Percentiles rank a stretch among this genome's conserved stretches.
Conservation (phyloP, 92 coral and sea anemone species). For the Actinostola sp. region DNA sequence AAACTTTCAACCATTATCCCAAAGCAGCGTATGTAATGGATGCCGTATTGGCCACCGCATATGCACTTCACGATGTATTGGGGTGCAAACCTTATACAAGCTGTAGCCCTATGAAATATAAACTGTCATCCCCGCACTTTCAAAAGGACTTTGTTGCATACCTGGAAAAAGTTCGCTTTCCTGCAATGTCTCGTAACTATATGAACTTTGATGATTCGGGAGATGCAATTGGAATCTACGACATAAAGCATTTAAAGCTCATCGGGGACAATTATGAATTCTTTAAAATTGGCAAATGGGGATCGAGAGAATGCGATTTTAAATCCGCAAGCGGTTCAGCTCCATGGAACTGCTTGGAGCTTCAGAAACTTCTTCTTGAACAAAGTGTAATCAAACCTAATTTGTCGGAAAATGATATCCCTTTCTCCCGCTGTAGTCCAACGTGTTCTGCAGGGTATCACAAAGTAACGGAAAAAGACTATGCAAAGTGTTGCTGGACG, state of each 20-base stretch:
- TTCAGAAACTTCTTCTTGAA: constrained; percentile 11
- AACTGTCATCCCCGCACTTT: constrained; percentile 17
- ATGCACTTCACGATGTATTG: constrained; percentile 78
- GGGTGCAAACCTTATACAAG: constrained; percentile 70
- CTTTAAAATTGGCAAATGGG: constrained; percentile 74
- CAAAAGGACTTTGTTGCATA: constrained; percentile 46
- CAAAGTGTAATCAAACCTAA: constrained; percentile 6
- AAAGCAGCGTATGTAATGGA: constrained; percentile 90
- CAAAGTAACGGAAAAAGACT: constrained; percentile 57
- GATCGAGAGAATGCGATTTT: constrained; percentile 17
- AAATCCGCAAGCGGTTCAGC: neutral
- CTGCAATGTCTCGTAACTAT: constrained; percentile 65
- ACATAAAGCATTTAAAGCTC: constrained; percentile 62
- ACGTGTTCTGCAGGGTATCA: constrained; percentile 67
- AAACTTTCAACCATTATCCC: constrained; percentile 68
- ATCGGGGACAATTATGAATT: constrained; percentile 64
- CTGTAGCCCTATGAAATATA: constrained; percentile 43
- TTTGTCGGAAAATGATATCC: constrained; percentile 1
- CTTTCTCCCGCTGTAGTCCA: constrained; percentile 73
- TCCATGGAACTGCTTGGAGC: constrained; percentile 15
- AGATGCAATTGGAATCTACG: constrained; percentile 80
- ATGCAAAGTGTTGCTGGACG: constrained; percentile 90
- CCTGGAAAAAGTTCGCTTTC: constrained; percentile 65
- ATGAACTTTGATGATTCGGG: constrained; percentile 69
- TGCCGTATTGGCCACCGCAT: constrained; percentile 81